These are phyloP conservation scores for Centropus bengalensis DNA, from an alignment of 2,113 vertebrate genomes.

Conservation along the genomic window DNA sequence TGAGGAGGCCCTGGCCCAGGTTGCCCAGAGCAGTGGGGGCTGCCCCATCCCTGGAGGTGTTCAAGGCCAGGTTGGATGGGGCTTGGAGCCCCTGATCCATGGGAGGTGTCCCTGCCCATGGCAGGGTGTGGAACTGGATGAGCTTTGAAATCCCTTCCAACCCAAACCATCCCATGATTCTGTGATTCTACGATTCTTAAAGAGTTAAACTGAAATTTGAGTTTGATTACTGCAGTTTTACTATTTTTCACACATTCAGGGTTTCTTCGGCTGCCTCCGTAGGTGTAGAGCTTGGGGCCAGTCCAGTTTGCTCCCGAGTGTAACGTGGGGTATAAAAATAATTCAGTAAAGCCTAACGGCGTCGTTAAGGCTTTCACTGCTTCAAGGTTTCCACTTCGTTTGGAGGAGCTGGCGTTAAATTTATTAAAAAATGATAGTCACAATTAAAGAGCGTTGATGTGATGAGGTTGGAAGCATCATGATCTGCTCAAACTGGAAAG, in stretches of 20 bases:
- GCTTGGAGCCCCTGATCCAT: too few relatives aligned
- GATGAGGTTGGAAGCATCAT: not conserved
- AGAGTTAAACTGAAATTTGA: not conserved
- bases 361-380: not conserved
- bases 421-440: not conserved
- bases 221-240: not conserved
- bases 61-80: too few relatives aligned
- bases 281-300: not conserved
- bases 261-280: not conserved
- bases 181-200: not conserved
- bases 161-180: too few relatives aligned
- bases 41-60: too few relatives aligned
- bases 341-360: not conserved
- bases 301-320: not conserved
- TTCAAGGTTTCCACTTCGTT: not conserved
- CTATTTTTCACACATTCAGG: rapidly evolving
- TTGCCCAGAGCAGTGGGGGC: too few relatives aligned
- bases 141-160: too few relatives aligned
- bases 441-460: not conserved
- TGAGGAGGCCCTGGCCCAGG: too few relatives aligned
- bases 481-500: not conserved
- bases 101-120: too few relatives aligned
- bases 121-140: too few relatives aligned
- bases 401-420: not conserved
- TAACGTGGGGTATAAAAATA: not conserved